Conservation (phyloP, 2,888 invertebrate genomes). For the Lycia hirtaria region DNA sequence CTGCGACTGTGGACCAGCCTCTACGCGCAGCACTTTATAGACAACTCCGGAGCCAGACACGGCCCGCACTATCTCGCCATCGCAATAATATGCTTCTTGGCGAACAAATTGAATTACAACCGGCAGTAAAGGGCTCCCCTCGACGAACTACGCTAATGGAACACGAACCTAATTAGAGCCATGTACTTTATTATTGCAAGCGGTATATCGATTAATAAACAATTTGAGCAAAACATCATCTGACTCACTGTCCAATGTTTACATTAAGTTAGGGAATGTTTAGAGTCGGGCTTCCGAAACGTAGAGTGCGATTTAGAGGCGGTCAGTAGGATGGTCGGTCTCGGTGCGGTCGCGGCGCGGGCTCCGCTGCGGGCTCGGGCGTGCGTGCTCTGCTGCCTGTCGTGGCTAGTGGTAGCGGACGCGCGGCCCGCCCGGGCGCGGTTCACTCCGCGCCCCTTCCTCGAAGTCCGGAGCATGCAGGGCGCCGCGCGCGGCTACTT, state of each 20-base stretch:
- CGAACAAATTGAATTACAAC: slow-evolving; percentile 36
- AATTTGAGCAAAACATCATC: slow-evolving; percentile 36
- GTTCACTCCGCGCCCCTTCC: slow-evolving; percentile 46
- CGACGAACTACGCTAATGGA: slow-evolving; percentile 39
- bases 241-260: slow-evolving; percentile 31
- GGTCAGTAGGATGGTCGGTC: slow-evolving; percentile 17
- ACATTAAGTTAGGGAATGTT: slow-evolving; percentile 24
- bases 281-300: slow-evolving; percentile 12
- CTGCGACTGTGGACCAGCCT: slow-evolving; percentile 64
- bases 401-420: neutral
- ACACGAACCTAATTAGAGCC: slow-evolving; percentile 37
- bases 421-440: slow-evolving; percentile 27
- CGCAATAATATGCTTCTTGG: slow-evolving; percentile 39
- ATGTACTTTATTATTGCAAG: slow-evolving; percentile 52
- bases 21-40: slow-evolving; percentile 65
- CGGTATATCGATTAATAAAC: slow-evolving; percentile 45
- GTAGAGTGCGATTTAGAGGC: neutral
- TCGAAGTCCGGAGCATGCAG: slow-evolving; percentile 65
- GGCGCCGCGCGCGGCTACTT: slow-evolving; percentile 72
- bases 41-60: slow-evolving; percentile 37
- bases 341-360: slow-evolving; percentile 28
- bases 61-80: slow-evolving; percentile 33
- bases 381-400: neutral
- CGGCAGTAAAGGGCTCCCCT: slow-evolving; percentile 32
- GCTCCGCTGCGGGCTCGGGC: slow-evolving; percentile 42